phyloP scores from a whole-genome alignment of 2,113 vertebrate genomes.

The Madoqua kirkii region DNA sequence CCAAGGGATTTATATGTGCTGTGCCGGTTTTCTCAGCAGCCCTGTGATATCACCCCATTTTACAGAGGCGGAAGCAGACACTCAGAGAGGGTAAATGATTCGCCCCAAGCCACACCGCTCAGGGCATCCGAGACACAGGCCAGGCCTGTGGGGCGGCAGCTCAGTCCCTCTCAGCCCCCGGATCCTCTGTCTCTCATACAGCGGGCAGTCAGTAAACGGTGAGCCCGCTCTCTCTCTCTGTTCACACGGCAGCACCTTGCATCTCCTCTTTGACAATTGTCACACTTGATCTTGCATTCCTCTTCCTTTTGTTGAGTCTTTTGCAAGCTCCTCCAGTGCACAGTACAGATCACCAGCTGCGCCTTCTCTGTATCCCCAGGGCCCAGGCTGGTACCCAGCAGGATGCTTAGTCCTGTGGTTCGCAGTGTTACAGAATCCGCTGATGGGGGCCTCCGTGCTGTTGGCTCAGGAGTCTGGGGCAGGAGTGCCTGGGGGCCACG shows the following conservation, averaged over 20 bases:
- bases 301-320: not conserved
- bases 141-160: not conserved
- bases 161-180: not conserved
- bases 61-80: not conserved
- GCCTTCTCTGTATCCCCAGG: not conserved
- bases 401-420: not conserved
- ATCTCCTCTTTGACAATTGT: not conserved
- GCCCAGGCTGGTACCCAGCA: not conserved
- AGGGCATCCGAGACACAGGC: not conserved
- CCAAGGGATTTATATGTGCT: fast-evolving
- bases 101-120: not conserved
- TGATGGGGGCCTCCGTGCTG: not conserved
- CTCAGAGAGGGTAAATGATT: not conserved
- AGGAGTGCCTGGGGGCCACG: fast-evolving
- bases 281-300: not conserved
- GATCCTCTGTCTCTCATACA: not conserved
- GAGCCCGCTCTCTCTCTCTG: not conserved
- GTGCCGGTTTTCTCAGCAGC: not conserved
- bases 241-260: not conserved
- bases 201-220: fast-evolving
- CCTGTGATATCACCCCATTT: not conserved
- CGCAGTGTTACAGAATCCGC: not conserved
- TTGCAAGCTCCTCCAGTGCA: too few species aligned
- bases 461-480: too few species aligned
- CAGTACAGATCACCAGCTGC: not conserved